phyloP scores from a whole-genome alignment of 2,888 invertebrate species.

The Phymatocera aterrima region DNA sequence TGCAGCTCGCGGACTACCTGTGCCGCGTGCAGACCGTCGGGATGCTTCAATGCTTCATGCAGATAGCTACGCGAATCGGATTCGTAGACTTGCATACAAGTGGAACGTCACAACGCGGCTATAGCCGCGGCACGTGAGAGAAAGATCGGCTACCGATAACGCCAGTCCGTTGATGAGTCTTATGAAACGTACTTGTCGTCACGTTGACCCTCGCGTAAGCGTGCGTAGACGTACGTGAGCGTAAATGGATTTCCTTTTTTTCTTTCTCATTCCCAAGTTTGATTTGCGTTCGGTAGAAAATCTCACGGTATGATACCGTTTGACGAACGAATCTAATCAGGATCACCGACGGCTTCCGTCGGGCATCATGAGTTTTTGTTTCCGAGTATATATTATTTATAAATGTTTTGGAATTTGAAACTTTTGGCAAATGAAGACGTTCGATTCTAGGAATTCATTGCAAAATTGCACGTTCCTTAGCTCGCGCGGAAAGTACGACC shows the following conservation, averaged over 20 bases:
- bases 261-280: background rate
- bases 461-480: background rate
- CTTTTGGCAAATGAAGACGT: background rate
- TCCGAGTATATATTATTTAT: background rate
- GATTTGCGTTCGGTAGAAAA: no score
- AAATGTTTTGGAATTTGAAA: background rate
- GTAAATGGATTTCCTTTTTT: background rate
- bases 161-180: background rate
- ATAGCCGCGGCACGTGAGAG: background rate
- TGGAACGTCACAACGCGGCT: background rate
- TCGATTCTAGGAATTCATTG: constrained; percentile 3
- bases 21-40: background rate
- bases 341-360: background rate
- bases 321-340: background rate
- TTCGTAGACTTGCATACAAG: background rate
- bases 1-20: background rate
- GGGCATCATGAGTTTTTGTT: background rate
- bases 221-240: background rate
- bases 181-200: background rate
- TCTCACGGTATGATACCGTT: background rate
- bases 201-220: background rate
- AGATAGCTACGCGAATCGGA: background rate
- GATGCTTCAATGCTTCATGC: no score
- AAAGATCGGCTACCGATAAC: background rate
- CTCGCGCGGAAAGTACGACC: background rate